Conservation (phyloP, 2,797 vertebrate species). For the Pseudochirops corinnae region DNA sequence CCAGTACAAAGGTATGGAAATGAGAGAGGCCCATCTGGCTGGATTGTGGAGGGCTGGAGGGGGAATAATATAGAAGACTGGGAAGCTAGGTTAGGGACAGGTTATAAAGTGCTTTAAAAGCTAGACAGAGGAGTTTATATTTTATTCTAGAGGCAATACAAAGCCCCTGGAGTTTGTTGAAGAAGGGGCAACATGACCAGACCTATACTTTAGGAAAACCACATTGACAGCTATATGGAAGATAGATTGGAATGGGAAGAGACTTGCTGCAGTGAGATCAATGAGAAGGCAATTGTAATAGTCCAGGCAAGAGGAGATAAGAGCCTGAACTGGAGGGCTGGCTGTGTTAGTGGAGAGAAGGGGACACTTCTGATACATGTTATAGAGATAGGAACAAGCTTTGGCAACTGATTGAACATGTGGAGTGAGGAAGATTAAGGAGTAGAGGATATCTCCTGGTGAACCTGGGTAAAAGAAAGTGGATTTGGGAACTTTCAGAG, state of each 20-base stretch:
- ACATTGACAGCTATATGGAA: background rate
- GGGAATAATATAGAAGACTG: background rate
- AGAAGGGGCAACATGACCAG: background rate
- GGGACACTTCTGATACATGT: background rate
- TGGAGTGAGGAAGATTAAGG: background rate
- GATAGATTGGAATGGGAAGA: background rate
- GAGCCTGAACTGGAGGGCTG: background rate
- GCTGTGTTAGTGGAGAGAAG: background rate
- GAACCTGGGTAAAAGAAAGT: background rate
- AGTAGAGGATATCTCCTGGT: background rate
- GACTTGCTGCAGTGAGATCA: background rate
- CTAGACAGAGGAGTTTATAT: background rate
- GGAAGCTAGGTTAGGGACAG: background rate
- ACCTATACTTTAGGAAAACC: background rate
- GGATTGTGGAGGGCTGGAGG: background rate
- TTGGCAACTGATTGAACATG: background rate
- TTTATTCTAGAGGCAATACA: background rate
- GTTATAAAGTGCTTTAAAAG: background rate
- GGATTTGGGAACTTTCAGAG: background rate
- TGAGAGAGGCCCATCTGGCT: background rate
- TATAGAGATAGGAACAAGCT: background rate
- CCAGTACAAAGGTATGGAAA: background rate
- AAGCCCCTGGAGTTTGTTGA: background rate
- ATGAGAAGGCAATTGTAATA: background rate
- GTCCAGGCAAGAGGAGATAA: background rate